Evolutionary conservation across 30 jellyfish, hydroid and myxozoan genomes (phyloP), one percentile per base, ranked within the genome.

Genomic region (Calvadosia cruxmelitensis): DNA sequence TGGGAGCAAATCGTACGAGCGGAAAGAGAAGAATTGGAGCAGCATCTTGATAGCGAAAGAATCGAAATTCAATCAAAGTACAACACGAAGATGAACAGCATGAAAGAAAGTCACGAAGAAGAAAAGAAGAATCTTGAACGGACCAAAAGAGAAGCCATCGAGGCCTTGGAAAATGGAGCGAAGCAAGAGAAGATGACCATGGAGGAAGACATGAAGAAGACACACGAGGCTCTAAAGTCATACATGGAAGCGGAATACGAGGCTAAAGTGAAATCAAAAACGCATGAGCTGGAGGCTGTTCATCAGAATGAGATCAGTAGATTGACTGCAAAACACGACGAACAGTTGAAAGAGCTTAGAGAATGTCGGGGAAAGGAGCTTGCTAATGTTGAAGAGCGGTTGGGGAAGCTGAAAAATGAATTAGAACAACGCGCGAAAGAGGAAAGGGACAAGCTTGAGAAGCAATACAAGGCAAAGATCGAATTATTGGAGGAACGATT

Each of bases 1-100:
- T 89, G 98, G 98, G 98, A 89, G 63, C 79, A 68, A 31, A 70
- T 89, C 66, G 98, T 89, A 72, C 71, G 52, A 35, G 83, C 80
- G 35, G 98, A 89, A 49, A 68, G 98, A 13, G 95, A 81, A 63
- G 83, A 31, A 30, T 74, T 89, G 10, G 95, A 81, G 50, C 50
- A 61, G 31, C 95, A 89, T 65, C 66, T 89, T 32, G 98, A 89
- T 52, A 67, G 67, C 7, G 98, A 89, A 61, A 77, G 84, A 50
- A 70, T 79, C 1, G 98, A 81, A 23, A 71, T 76, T 53, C 85
- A 81, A 49, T 75, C 78, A 66, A 31, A 70, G 20, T 81, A 81
- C 70, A 92, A 93, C 24, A 75, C 80, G 48, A 93, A 89, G 64
- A 89, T 89, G 0, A 66, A 94, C 0, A 67, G 69, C 52, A 65